Evolutionary conservation across 1,140 invertebrate genomes (phyloP).

Genomic region (Dendroctonus valens): DNA sequence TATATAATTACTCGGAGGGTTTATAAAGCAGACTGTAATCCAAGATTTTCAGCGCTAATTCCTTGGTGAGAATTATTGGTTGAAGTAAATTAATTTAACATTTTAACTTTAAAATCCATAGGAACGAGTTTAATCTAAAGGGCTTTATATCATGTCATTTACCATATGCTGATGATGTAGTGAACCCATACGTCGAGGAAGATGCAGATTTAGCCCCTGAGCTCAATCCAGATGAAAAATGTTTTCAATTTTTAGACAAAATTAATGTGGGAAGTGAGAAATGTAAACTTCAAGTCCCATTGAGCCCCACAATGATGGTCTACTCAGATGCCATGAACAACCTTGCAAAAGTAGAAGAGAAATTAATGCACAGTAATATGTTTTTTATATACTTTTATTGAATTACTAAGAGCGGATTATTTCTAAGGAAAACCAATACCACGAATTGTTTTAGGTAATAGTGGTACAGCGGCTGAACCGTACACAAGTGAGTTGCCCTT

Average conservation of each 20-base stretch:
- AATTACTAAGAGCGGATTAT: not conserved
- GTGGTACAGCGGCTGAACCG: too few species aligned
- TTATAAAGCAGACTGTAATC: constrained; percentile 26
- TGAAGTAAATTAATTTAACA: constrained; percentile 9
- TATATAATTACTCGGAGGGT: constrained; percentile 34
- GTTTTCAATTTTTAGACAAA: constrained; percentile 30
- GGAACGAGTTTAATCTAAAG: constrained; percentile 13
- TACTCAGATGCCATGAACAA: constrained; percentile 16
- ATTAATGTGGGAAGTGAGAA: constrained; percentile 21
- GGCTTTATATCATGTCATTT: constrained; percentile 22
- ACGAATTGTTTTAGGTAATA: too few species aligned
- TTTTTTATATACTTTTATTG: not conserved
- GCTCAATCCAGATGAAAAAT: constrained; percentile 12
- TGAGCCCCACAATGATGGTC: constrained; percentile 33
- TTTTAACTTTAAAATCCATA: constrained; percentile 18
- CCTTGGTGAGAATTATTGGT: constrained; percentile 24
- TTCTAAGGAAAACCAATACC: too few species aligned
- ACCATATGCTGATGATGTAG: constrained; percentile 34
- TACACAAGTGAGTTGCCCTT: too few species aligned
- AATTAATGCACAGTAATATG: constrained; percentile 13
- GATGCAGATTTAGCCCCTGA: constrained; percentile 6
- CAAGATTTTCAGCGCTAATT: constrained; percentile 33
- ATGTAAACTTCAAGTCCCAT: constrained; percentile 19
- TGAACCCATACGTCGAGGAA: constrained; percentile 9
- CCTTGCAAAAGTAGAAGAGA: constrained; percentile 27